Conservation (phyloP, 2,797 vertebrate genomes). For the Aulostomus chinensis region DNA sequence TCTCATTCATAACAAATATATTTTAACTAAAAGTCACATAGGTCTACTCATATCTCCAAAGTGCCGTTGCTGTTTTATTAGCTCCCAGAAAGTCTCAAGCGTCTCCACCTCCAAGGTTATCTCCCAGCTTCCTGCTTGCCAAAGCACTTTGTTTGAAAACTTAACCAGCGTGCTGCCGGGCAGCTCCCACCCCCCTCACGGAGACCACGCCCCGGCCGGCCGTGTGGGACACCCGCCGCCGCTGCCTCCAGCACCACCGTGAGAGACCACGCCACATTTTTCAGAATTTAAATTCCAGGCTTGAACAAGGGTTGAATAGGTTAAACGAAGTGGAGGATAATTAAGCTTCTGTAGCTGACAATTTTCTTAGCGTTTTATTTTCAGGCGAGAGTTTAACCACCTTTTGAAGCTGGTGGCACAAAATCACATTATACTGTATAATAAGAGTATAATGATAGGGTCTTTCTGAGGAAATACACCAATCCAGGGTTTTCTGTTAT, state of each 20-base stretch:
- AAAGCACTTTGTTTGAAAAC: constrained; percentile 61
- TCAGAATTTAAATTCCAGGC: constrained; percentile 36
- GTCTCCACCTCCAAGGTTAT: constrained; percentile 21
- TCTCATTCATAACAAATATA: too few species aligned
- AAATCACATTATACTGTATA: neutral
- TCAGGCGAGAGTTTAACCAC: constrained; percentile 8
- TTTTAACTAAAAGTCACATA: too few species aligned
- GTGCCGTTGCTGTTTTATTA: too few species aligned
- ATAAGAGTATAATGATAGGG: constrained; percentile 6
- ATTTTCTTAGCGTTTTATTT: constrained; percentile 13
- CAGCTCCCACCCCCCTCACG: constrained; percentile 12
- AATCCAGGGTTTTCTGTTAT: constrained; percentile 17
- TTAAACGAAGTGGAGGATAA: constrained; percentile 40
- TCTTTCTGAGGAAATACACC: neutral
- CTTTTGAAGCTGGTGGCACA: constrained; percentile 7
- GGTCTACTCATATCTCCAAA: too few species aligned
- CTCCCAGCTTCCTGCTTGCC: constrained; percentile 40
- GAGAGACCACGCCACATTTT: constrained; percentile 3
- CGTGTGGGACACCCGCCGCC: constrained; percentile 13
- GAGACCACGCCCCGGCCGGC: constrained; percentile 55
- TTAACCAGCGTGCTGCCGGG: constrained; percentile 48
- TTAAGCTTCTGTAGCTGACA: constrained; percentile 8
- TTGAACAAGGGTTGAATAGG: constrained; percentile 31
- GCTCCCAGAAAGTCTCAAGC: neutral
- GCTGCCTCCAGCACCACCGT: neutral